Conservation (phyloP, 2,113 vertebrate genomes). For the Corythornis madagascariensis region DNA sequence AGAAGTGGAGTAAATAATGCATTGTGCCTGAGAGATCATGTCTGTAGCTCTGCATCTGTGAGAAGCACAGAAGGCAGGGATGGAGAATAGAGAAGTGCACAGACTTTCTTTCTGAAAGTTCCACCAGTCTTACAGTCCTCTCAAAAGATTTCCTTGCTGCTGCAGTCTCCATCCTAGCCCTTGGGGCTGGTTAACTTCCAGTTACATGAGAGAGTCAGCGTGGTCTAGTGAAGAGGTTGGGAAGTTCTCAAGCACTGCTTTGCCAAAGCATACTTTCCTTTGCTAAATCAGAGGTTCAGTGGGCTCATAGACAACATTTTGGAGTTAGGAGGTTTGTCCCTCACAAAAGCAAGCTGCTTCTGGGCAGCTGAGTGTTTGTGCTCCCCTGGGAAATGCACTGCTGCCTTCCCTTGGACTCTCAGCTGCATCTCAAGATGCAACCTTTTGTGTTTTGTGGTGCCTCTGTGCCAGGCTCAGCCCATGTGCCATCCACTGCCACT, state of each 20-base stretch:
- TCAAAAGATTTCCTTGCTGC: background rate
- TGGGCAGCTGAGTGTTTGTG: accelerated
- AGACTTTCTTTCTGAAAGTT: background rate
- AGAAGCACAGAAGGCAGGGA: background rate
- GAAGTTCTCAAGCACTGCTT: background rate
- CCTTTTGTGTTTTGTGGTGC: background rate
- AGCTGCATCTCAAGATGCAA: background rate
- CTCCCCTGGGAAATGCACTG: accelerated
- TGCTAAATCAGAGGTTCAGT: background rate
- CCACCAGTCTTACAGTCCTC: background rate
- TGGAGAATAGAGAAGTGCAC: background rate
- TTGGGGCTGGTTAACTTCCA: background rate
- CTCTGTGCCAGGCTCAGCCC: background rate
- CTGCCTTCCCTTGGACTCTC: background rate
- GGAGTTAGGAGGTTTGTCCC: background rate
- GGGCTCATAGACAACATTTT: background rate
- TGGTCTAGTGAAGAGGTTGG: background rate
- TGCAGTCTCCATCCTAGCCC: background rate
- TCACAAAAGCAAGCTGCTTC: background rate
- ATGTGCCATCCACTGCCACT: background rate
- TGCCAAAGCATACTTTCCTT: background rate
- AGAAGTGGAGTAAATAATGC: background rate
- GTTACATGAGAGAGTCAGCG: background rate
- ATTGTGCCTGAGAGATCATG: background rate
- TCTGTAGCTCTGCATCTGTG: background rate